Evolutionary conservation across 2,113 vertebrate genomes (phyloP).

Genomic region (Sprattus sprattus): DNA sequence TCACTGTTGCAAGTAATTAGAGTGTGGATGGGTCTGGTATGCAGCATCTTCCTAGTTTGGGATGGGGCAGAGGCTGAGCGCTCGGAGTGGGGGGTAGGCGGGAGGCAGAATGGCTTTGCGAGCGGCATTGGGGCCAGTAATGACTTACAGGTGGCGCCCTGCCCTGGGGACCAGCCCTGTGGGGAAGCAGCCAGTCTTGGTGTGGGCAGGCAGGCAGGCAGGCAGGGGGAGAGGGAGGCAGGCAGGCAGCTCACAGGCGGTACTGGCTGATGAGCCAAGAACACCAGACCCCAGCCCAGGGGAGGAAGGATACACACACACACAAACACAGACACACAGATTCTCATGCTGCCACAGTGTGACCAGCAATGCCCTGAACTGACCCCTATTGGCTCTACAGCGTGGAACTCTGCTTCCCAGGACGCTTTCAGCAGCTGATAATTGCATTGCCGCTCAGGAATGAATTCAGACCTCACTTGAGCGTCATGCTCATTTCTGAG

Average conservation of each 20-base stretch:
- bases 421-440: constrained; percentile 21
- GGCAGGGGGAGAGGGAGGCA: not conserved
- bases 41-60: not conserved
- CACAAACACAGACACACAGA: constrained; percentile 4
- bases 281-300: not conserved
- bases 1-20: constrained; percentile 28
- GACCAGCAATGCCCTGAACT: constrained; percentile 2
- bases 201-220: not conserved
- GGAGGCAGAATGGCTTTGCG: constrained; percentile 20
- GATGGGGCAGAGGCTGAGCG: not conserved
- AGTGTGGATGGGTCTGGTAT: not conserved
- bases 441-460: constrained; percentile 14
- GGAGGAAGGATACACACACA: not conserved
- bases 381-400: not conserved
- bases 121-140: constrained; percentile 33
- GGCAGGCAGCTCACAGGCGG: not conserved
- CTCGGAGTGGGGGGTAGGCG: not conserved
- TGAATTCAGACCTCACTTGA: not conserved
- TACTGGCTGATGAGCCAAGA: not conserved
- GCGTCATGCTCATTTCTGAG: not conserved
- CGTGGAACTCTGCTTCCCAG: not conserved
- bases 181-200: not conserved
- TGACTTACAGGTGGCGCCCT: constrained; percentile 46
- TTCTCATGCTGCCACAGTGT: not conserved
- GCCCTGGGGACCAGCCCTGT: constrained; percentile 18